phyloP scores from a whole-genome alignment of 2,113 vertebrate genomes.

The Oncorhynchus tshawytscha region DNA sequence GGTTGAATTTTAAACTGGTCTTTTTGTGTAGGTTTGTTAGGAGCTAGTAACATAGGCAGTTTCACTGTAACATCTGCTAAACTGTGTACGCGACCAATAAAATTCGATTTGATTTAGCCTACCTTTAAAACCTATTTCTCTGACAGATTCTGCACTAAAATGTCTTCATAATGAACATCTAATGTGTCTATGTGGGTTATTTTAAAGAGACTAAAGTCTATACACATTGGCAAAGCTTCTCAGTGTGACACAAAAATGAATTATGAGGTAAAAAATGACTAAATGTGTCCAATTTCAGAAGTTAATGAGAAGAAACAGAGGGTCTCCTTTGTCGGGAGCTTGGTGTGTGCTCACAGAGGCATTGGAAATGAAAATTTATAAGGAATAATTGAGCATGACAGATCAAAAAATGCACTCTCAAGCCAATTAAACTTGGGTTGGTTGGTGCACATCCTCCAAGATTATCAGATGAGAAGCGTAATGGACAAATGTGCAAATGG shows the following conservation, averaged over 20 bases:
- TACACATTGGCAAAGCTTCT: not conserved
- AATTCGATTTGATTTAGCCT: too few relatives aligned
- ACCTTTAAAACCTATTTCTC: too few relatives aligned
- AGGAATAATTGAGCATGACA: constrained; percentile 28
- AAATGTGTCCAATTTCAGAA: constrained; percentile 24
- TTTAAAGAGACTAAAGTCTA: not conserved
- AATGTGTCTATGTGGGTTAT: too few relatives aligned
- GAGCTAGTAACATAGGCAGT: too few relatives aligned
- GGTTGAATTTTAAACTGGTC: too few relatives aligned
- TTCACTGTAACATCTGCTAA: too few relatives aligned
- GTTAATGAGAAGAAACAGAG: constrained; percentile 17
- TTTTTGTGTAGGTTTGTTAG: too few relatives aligned
- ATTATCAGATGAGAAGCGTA: constrained; percentile 7
- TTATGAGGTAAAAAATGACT: constrained; percentile 6
- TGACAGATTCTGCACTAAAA: too few relatives aligned
- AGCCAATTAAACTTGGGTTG: constrained; percentile 1
- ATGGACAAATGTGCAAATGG: not conserved
- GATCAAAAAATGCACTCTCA: constrained; percentile 12
- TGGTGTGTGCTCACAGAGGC: not conserved
- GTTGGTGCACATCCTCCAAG: not conserved
- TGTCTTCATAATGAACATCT: too few relatives aligned
- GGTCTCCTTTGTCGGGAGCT: not conserved
- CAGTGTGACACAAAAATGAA: not conserved
- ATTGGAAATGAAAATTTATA: constrained; percentile 18
- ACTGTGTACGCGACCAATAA: too few relatives aligned